Base-by-base conservation (phyloP, 1,140 invertebrate species). In the Zaprionus davidi region DNA sequence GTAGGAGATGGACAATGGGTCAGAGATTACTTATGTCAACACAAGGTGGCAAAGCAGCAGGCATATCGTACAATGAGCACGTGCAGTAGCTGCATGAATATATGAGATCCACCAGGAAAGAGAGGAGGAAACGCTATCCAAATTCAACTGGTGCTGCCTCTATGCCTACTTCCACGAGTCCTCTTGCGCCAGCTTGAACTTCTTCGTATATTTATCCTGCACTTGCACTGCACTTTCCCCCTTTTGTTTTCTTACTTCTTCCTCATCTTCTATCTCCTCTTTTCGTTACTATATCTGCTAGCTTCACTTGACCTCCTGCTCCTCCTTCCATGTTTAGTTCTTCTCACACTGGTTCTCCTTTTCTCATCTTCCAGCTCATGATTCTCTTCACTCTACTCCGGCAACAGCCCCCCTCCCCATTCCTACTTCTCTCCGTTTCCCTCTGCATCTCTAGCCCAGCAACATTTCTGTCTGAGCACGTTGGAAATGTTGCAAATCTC, bases 21-120 rank as follows among this genome's bases (percentile, higher is more conserved):
- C 64, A 81, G 67, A 73, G 84, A 78, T 88, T 87, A 87, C 78
- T 73, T 78, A 84, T 81, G 83, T 87, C 84, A 87, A 81, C 84
- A 85, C 59, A 88, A 78, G 75, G 77, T 59, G 57, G 68, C 68
- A 79, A 69, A 65, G 64, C 59, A 53, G 31, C 46, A 73, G 60
- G 11, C 46, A 26, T 26, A 5, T 26, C 24, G 2, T 64, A 82
- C 68, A 85, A 74, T 87, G 67, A 22, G 62, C 38, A 58, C 59
- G 22, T 71, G 71, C 82, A 86, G 79, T 86, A 81, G 82, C 69
- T 79, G 68, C 76, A 67, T 67, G 44, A 71, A 36, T 57, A 69
- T 77, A 75, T 70, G 71, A 74, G 83, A 81, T 79, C 83, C 70
- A 80, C 83, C 15, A 2, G 15, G 38, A 15, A n/a, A 77, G 58